Evolutionary conservation across 2,888 invertebrate species (phyloP), one percentile per base, ranked within the genome.

Genomic region (Sesia apiformis): DNA sequence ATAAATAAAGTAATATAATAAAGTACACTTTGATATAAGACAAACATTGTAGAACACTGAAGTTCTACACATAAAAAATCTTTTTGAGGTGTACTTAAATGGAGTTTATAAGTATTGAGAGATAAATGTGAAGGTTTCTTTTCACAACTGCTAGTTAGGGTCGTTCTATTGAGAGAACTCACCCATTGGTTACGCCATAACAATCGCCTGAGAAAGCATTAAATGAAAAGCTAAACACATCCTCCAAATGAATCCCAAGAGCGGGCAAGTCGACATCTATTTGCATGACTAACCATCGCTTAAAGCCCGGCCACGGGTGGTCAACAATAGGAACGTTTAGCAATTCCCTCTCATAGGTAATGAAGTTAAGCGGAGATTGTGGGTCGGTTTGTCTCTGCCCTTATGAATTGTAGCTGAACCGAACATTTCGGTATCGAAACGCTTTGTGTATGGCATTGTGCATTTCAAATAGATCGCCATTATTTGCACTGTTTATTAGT

Each of bases 321-420:
- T 78, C 83, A 81, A 84, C 83, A 86, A 85, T 84, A 67, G 75
- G 70, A 83, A 74, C 84, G 81, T 82, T 87, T 82, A 84, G 84
- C 84, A 78, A 85, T 85, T 84, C 83, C 76, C 77, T 73, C 74
- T 74, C 76, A 74, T 87, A 46, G 46, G 46, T 46, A 88, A 88
- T 82, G 83, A 84, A 87, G 86, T 86, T 88, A 84, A 81, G 74
- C 78, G 69, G 78, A 80, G 85, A 85, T 87, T 88, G 83, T 76
- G 76, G 23, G 76, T 64, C 61, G 60, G 67, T 65, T 61, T 62
- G 60, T 57, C 64, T 63, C 67, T 64, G 68, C 69, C 78, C 72
- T 72, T 70, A 75, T 73, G 76, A 73, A 73, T 73, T 66, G 69
- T 62, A 63, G 65, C 64, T 64, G 63, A 69, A 70, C 67, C 72